Percentiles rank a stretch among this genome's conserved stretches.
Conservation (phyloP, 2,113 vertebrate genomes). For the Zosterops lateralis region DNA sequence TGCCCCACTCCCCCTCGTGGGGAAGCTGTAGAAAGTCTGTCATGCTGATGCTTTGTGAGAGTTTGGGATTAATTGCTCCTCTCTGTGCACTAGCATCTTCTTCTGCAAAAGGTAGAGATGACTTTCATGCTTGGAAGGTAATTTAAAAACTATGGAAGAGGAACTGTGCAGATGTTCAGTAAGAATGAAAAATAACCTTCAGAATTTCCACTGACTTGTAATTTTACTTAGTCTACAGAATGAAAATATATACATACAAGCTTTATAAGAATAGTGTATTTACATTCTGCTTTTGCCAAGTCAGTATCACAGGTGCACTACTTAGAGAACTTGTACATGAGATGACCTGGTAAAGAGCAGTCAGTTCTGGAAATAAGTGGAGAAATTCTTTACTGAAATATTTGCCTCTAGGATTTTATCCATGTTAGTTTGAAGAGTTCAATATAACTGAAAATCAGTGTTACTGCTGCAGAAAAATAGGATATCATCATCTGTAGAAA, state of each 20-base stretch:
- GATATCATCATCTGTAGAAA: neutral
- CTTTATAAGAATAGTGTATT: neutral
- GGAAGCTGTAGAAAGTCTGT: neutral
- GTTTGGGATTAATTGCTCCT: neutral
- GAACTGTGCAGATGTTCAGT: neutral
- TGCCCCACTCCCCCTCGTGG: no score
- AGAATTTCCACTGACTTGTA: neutral
- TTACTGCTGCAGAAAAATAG: neutral
- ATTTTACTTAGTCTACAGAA: neutral
- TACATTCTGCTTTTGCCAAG: neutral
- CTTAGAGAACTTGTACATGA: neutral
- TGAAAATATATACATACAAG: neutral
- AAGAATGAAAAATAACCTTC: neutral
- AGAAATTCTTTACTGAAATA: neutral
- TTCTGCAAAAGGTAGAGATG: neutral
- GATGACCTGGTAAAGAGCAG: neutral
- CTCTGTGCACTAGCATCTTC: neutral
- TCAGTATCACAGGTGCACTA: neutral
- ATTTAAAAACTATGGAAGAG: neutral
- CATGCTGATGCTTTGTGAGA: neutral
- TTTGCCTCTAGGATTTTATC: neutral
- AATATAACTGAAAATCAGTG: neutral
- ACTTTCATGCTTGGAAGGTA: neutral
- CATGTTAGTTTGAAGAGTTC: neutral
- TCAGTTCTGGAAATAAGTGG: neutral